phyloP scores from a whole-genome alignment of 2,113 vertebrate genomes.

The Passer domesticus region DNA sequence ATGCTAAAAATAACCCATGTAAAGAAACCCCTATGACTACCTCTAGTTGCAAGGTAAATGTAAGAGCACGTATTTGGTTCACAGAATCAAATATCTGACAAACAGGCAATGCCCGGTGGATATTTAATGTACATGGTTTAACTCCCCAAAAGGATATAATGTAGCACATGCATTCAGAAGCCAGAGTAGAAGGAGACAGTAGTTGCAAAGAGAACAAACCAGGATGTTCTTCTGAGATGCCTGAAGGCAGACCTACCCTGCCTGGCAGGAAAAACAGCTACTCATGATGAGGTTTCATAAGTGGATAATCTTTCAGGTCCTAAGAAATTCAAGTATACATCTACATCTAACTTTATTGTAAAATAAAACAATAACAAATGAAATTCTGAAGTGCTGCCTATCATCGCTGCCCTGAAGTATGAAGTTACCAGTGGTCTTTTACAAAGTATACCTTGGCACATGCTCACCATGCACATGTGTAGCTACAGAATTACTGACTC shows the following conservation, averaged over 20 bases:
- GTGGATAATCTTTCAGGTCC: background rate
- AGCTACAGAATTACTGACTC: background rate
- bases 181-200: background rate
- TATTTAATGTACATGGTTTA: background rate
- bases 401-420: background rate
- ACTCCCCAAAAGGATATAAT: background rate
- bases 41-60: background rate
- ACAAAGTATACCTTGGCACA: background rate
- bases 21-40: background rate
- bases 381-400: background rate
- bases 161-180: rapidly evolving
- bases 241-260: background rate
- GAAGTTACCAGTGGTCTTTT: background rate
- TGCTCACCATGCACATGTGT: background rate
- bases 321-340: background rate
- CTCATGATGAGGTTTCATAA: background rate
- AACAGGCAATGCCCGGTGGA: background rate
- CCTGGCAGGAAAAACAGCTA: background rate
- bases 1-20: background rate
- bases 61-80: background rate
- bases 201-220: background rate
- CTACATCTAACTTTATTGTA: background rate
- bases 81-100: background rate
- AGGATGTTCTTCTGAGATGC: background rate
- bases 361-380: background rate